These are phyloP conservation scores for Calliopum simillimum DNA, from an alignment of 2,888 invertebrate species.

Conservation along the genomic window DNA sequence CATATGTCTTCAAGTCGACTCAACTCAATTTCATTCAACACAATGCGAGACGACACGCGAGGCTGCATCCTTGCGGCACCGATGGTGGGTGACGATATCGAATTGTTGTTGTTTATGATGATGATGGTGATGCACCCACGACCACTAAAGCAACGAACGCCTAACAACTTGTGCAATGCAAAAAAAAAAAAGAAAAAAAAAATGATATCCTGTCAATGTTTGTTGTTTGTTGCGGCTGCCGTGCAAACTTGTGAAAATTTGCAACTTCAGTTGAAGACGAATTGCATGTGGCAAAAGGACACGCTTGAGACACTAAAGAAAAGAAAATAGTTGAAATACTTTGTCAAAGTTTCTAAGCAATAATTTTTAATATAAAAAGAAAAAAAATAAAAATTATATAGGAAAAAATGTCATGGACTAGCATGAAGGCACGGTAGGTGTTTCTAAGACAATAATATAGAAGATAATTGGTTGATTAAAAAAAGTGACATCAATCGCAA, in stretches of 20 bases:
- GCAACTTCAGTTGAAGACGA: constrained; percentile 46
- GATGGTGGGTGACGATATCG: constrained; percentile 22
- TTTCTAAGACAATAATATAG: neutral
- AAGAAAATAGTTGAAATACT: constrained; percentile 24
- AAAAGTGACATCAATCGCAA: no score
- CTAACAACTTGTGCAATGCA: no score
- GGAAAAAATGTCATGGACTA: constrained; percentile 57
- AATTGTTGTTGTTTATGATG: neutral
- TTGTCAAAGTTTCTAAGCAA: neutral
- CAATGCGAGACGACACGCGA: neutral
- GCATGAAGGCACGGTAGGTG: constrained; percentile 60
- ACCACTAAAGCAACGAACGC: no score
- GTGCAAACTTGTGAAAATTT: constrained; percentile 41
- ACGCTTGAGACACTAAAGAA: constrained; percentile 10
- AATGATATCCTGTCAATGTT: constrained; percentile 38
- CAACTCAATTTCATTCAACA: neutral
- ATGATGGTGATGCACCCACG: neutral
- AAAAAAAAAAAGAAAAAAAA: neutral
- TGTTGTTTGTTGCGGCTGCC: constrained; percentile 52
- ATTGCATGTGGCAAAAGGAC: constrained; percentile 31
- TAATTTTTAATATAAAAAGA: constrained; percentile 32
- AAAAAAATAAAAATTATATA: constrained; percentile 13
- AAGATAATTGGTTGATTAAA: no score
- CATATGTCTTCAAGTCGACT: neutral
- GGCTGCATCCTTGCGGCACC: constrained; percentile 12